Conservation (phyloP, 2,888 invertebrate species). For the Lottia scabra region DNA sequence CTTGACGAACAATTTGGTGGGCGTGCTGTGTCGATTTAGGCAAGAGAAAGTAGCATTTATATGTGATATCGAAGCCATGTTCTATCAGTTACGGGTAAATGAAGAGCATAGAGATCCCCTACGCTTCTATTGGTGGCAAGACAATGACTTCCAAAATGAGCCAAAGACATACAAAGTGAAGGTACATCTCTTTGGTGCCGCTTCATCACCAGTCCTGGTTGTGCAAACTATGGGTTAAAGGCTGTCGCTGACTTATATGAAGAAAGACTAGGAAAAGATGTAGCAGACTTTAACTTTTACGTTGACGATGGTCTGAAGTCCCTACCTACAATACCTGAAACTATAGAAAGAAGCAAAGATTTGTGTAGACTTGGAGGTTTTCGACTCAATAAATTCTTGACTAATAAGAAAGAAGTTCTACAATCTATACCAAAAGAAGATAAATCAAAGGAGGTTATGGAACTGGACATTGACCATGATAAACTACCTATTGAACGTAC, state of each 20-base stretch:
- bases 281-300: conserved; percentile 23
- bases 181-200: conserved; percentile 10
- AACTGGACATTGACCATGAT: conserved; percentile 13
- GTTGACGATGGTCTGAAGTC: conserved; percentile 30
- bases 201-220: conserved; percentile 2
- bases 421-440: conserved; percentile 13
- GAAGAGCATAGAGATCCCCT: conserved; percentile 24
- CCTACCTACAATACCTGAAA: too few relatives aligned
- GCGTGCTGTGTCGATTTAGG: conserved; percentile 33
- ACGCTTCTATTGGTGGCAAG: conserved; percentile 35
- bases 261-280: background rate
- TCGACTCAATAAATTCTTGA: conserved; percentile 18
- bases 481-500: too few relatives aligned
- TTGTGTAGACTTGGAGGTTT: conserved; percentile 21
- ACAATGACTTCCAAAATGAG: background rate
- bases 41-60: conserved; percentile 33
- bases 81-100: conserved; percentile 27
- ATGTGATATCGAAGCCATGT: conserved; percentile 35
- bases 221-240: conserved; percentile 5
- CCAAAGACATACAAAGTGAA: conserved; percentile 3
- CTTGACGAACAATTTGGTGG: conserved; percentile 37
- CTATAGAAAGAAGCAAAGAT: conserved; percentile 8
- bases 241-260: background rate
- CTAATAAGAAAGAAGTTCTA: conserved; percentile 18
- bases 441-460: background rate